Percentiles rank a stretch among this genome's conserved stretches.
Conservation (phyloP, 23 tunicate genomes). For the Halocynthia roretzi region DNA sequence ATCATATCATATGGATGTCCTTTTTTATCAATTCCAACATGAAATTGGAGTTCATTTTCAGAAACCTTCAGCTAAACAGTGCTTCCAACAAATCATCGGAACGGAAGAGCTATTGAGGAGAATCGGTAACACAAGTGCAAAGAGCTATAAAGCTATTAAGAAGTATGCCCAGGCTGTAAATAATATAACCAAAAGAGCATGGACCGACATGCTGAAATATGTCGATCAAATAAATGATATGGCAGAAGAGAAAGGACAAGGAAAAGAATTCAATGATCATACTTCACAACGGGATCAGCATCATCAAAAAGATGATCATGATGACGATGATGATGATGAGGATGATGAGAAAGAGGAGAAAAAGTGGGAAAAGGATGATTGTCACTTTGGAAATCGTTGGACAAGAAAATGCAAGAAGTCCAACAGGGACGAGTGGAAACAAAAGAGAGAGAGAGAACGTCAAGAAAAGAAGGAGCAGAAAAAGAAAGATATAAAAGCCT, state of each 20-base stretch:
- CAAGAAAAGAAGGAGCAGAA: neutral
- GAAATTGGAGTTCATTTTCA: neutral
- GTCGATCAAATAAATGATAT: neutral
- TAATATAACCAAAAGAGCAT: slow-evolving; percentile 7
- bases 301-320: neutral
- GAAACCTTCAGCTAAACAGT: slow-evolving; percentile 12
- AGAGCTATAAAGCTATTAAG: neutral
- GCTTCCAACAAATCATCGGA: neutral
- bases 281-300: neutral
- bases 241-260: neutral
- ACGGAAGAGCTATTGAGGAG: neutral
- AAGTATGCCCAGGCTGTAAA: slow-evolving; percentile 12
- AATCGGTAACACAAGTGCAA: neutral
- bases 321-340: slow-evolving; percentile 1
- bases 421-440: neutral
- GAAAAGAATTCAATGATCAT: neutral
- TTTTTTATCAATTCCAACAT: neutral
- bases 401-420: neutral
- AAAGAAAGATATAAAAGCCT: neutral
- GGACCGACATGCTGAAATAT: neutral
- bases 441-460: neutral
- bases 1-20: neutral
- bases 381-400: neutral
- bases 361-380: neutral
- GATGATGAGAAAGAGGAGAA: neutral